These are phyloP conservation scores for Corbicula japonica DNA, from an alignment of 2,888 invertebrate species.

Conservation along the genomic window DNA sequence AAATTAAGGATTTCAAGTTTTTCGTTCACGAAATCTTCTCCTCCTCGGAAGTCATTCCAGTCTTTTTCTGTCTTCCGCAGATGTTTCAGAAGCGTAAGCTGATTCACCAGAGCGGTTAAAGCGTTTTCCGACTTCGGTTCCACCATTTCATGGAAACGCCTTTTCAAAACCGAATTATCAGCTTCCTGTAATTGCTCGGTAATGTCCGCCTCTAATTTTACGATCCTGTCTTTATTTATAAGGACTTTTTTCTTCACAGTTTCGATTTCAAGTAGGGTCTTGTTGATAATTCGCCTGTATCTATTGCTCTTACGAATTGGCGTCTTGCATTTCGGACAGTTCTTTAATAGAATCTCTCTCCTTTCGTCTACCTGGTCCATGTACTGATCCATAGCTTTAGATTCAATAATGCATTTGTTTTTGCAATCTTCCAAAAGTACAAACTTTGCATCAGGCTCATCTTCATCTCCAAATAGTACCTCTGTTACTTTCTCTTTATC, in stretches of 20 bases:
- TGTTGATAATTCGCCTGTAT: constrained; percentile 88
- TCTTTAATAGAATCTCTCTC: constrained; percentile 76
- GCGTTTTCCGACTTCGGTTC: constrained; percentile 48
- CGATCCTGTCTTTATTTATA: constrained; percentile 45
- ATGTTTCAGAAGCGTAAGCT: constrained; percentile 39
- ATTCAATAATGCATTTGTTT: constrained; percentile 84
- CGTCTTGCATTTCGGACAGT: constrained; percentile 89
- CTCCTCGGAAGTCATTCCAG: constrained; percentile 35
- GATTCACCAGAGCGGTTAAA: constrained; percentile 54
- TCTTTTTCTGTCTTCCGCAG: constrained; percentile 29
- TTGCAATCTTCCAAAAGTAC: constrained; percentile 82
- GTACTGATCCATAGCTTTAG: constrained; percentile 84
- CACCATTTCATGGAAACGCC: constrained; percentile 23
- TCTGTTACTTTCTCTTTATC: constrained; percentile 81
- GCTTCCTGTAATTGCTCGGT: constrained; percentile 2
- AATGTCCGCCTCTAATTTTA: constrained; percentile 29
- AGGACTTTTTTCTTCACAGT: constrained; percentile 77
- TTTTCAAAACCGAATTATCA: constrained; percentile 7
- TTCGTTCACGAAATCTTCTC: constrained; percentile 9
- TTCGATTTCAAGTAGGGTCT: constrained; percentile 85
- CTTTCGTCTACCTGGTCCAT: constrained; percentile 87
- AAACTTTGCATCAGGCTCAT: constrained; percentile 88
- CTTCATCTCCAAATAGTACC: constrained; percentile 87
- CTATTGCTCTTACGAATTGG: constrained; percentile 89
- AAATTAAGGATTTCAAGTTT: constrained; percentile 25